Evolutionary conservation across 2,888 invertebrate genomes (phyloP), one percentile per base, ranked within the genome.

Genomic region (Eupithecia insigniata): DNA sequence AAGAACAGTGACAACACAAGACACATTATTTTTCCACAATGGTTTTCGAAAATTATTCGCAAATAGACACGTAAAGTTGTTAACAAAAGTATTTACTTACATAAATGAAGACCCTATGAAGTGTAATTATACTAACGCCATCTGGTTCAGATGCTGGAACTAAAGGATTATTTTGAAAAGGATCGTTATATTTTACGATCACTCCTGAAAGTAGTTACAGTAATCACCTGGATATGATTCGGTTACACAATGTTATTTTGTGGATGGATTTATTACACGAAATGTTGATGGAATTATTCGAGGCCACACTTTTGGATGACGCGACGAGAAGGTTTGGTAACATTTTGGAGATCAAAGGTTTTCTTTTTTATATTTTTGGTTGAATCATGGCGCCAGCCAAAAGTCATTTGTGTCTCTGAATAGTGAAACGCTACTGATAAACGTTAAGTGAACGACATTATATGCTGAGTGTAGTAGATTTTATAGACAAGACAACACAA

Each of bases 191-290:
- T 71, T 71, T 71, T 62, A 71, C 36, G 67, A 67, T 28, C 55
- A 22, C 55, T 64, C 22, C 39, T 64, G 30, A 62, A 67, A 36
- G 32, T 18, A 32, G 28, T 66, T 70, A 55, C 43, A 22, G 55
- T 67, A 67, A 71, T 65, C 39, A 58, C 71, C 30, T 58, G 68
- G 65, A 43, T 67, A 72, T 60, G 39, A 55, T 68, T 65, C 58
- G 30, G 62, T 51, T 32, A 71, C 26, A 65, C 36, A 22, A 58
- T 73, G 55, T 71, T 71, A 67, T 64, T 58, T 55, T 46, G 26
- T 55, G 55, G 43, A 58, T 51, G 7, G 72, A 71, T 71, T 71
- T 68, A 68, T 43, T 30, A 46, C 30, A 32, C 30, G 14, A 60
- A 34, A 43, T 58, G 67, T 68, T 51, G 39, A 68, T 36, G 36